Percentiles rank a stretch among this genome's conserved stretches.
These are phyloP conservation scores for Crotophaga sulcirostris DNA, from an alignment of 2,113 vertebrate species.

Conservation along the genomic window DNA sequence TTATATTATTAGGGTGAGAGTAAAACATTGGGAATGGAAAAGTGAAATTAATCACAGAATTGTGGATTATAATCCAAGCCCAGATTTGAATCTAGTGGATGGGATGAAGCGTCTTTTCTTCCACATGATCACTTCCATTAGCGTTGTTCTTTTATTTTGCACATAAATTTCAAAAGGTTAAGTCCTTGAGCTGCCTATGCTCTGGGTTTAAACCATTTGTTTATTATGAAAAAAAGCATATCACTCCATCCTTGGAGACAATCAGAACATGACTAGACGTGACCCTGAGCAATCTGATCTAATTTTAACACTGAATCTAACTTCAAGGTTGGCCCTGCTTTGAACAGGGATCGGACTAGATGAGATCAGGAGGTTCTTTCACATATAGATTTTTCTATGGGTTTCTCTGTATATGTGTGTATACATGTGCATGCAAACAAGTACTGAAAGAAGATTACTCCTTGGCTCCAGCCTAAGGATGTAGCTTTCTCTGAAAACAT, in stretches of 20 bases:
- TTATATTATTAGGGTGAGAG: neutral
- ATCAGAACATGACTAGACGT: neutral
- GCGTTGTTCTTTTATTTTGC: neutral
- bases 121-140: neutral
- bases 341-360: neutral
- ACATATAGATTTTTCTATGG: neutral
- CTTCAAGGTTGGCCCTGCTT: neutral
- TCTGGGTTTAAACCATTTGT: neutral
- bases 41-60: neutral
- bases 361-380: neutral
- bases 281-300: neutral
- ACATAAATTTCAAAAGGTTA: neutral
- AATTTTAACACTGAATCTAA: neutral
- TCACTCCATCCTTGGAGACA: constrained; percentile 26
- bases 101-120: neutral
- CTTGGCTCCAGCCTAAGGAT: neutral
- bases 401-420: neutral
- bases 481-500: neutral
- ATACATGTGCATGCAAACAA: neutral
- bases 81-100: neutral
- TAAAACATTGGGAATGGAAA: neutral
- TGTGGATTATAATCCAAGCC: neutral
- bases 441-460: neutral
- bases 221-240: neutral
- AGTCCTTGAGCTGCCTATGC: constrained; percentile 44